Base-by-base conservation (phyloP, 1,140 invertebrate genomes). In the Phocides pigmalion region DNA sequence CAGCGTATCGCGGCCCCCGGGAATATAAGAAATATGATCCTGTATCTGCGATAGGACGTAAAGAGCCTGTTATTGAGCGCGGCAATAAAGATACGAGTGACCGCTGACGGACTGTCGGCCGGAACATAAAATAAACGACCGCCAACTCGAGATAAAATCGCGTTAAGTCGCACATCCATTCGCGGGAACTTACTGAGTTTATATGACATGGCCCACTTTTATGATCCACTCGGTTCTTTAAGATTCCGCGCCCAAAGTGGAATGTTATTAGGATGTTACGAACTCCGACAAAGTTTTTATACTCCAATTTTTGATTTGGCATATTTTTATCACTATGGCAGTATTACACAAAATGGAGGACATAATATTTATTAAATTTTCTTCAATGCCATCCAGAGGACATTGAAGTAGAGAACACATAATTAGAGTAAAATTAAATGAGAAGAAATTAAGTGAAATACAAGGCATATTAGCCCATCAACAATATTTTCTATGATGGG, bases 21-120 rank as follows among this genome's bases (percentile, higher is more conserved):
- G 56, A 59, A 47, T 59, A 59, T 37, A 46, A 59, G 56, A 59
- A 59, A 47, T 47, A 74, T 74, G 67, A 72, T 74, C 54, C 28
- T 62, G 69, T 64, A 74, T 74, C 68, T 41, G 37, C 64, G 62
- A 53, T 62, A 54, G 53, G 58, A 47, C 66, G 63, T 71, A 64
- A 71, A 74, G 66, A 50, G 19, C 14, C 54, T 35, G 68, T 62
- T 71, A 71, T 71, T 68, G 68, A 74, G 54, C 65, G 65, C 65
- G 63, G 63, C 69, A 64, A 66, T 74, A 74, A 74, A 74, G 72
- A 74, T 71, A 68, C 53, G 61, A 56, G 32, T 66, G 53, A 62
- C 59, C 62, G 62, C 54, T 46, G 54, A 46, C 54, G 54, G 41
- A 58, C 54, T 32, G 54, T 32, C 54, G 17, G 22, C 54, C 6